Percentiles rank a stretch among this genome's conserved stretches.
Evolutionary conservation across 2,888 invertebrate genomes (phyloP).

Genomic region (Nasonovia ribisnigri): DNA sequence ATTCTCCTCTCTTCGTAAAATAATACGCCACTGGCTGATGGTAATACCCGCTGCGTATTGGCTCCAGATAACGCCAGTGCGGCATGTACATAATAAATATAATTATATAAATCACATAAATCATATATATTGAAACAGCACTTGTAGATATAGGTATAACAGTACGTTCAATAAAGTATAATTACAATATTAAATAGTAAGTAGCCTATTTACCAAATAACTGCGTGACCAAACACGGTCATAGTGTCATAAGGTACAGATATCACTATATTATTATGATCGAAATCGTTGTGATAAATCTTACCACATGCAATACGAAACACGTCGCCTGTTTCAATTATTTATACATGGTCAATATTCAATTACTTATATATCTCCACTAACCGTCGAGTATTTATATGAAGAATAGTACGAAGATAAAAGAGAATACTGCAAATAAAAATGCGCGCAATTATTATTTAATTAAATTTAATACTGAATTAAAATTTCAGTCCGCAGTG

Average conservation of each 20-base stretch:
- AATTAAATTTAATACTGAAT: background rate
- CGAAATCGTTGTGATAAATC: background rate
- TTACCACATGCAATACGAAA: background rate
- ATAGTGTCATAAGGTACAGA: conserved; percentile 8
- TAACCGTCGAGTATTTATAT: background rate
- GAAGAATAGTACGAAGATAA: background rate
- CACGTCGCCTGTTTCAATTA: background rate
- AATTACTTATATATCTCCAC: background rate
- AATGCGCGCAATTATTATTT: background rate
- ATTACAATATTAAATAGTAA: background rate
- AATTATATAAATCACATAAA: background rate
- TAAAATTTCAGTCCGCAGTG: background rate
- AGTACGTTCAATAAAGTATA: background rate
- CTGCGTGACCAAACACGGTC: too few relatives aligned
- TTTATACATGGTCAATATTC: background rate
- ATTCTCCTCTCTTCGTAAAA: background rate
- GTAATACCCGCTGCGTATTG: background rate
- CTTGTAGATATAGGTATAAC: background rate
- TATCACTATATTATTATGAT: background rate
- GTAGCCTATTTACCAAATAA: background rate
- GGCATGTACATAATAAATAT: background rate
- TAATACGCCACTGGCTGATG: background rate
- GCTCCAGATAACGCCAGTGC: background rate
- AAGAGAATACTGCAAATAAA: background rate
- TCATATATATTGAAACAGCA: background rate